A percentile compares a stretch with the other conserved stretches of the same genome.
Conservation (phyloP, 2,888 invertebrate genomes). For the Rhaphigaster nebulosa region DNA sequence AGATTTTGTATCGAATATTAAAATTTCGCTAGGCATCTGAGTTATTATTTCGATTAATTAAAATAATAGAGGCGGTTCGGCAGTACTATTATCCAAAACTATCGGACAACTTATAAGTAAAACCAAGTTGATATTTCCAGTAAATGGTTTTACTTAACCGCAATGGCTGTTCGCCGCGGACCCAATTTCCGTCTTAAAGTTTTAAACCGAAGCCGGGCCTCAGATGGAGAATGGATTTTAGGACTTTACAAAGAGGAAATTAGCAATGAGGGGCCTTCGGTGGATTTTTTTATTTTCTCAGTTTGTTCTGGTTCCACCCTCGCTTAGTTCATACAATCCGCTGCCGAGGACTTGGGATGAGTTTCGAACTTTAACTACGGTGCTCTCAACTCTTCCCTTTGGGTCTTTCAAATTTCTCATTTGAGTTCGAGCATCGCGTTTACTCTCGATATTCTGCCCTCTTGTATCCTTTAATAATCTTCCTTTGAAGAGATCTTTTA, state of each 20-base stretch:
- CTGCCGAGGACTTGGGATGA: not conserved
- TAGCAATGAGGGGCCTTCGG: not conserved
- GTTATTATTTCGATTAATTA: no score
- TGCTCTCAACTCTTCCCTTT: not conserved
- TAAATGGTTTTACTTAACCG: constrained; percentile 3
- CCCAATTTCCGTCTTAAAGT: constrained; percentile 13
- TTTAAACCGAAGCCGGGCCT: not conserved
- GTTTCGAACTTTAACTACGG: not conserved
- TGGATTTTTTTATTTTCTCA: not conserved
- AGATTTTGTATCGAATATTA: no score
- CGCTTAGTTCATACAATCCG: not conserved
- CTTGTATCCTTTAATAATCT: not conserved
- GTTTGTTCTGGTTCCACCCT: not conserved
- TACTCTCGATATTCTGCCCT: not conserved
- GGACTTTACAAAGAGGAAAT: constrained; percentile 29
- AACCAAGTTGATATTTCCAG: constrained; percentile 10
- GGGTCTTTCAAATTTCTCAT: not conserved
- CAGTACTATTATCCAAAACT: not conserved
- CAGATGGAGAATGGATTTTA: not conserved
- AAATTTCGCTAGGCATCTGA: no score
- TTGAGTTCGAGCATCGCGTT: not conserved
- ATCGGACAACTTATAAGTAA: not conserved
- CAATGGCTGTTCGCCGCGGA: not conserved
- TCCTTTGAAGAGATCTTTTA: not conserved
- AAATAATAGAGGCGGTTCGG: not conserved